phyloP scores from a whole-genome alignment of 2,888 invertebrate species.

The Ecdyonurus torrentis region DNA sequence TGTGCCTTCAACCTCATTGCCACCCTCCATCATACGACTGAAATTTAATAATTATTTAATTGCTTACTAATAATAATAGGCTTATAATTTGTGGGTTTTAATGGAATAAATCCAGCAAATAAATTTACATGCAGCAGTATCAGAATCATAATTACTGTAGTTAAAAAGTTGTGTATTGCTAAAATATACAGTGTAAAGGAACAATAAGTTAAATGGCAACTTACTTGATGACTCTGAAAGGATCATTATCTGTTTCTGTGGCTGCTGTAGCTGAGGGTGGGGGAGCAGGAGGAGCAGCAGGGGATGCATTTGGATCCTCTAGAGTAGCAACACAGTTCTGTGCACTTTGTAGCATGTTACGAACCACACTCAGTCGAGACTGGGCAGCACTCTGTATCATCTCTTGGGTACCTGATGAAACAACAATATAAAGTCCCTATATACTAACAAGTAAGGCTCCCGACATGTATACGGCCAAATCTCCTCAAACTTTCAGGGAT shows the following conservation, averaged over 20 bases:
- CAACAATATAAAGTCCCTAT: not conserved
- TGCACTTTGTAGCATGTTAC: conserved; percentile 32
- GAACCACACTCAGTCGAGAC: conserved; percentile 32
- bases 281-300: not conserved
- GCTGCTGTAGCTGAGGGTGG: not conserved
- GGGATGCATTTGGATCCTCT: conserved; percentile 23
- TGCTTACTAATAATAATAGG: too few relatives aligned
- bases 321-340: conserved; percentile 28
- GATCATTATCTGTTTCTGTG: not conserved
- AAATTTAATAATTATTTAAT: not conserved
- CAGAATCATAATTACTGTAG: too few relatives aligned
- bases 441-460: too few relatives aligned
- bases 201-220: too few relatives aligned
- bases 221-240: not conserved
- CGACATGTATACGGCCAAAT: too few relatives aligned
- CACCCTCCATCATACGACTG: too few relatives aligned
- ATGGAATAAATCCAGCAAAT: not conserved
- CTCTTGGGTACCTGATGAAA: not conserved
- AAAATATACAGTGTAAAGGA: too few relatives aligned
- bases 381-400: conserved; percentile 18
- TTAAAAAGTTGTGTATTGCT: too few relatives aligned
- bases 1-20: not conserved
- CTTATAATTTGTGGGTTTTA: not conserved
- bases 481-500: too few relatives aligned
- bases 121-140: too few relatives aligned